A percentile compares a stretch with the other conserved stretches of the same genome.
Evolutionary conservation across 2,113 vertebrate genomes (phyloP).

Genomic region (Tupaia tana): DNA sequence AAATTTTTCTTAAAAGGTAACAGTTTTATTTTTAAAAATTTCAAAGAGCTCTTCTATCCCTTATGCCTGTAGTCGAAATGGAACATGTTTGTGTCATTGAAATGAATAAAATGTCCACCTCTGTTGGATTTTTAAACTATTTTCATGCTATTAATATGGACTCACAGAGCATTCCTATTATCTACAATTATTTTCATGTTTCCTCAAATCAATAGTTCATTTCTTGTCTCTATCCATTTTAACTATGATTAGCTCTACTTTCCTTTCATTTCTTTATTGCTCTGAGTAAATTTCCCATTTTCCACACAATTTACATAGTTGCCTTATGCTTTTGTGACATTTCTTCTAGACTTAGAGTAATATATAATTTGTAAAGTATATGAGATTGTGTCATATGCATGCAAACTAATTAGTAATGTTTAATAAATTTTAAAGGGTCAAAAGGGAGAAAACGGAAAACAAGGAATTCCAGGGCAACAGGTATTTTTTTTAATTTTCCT

Average conservation of each 20-base stretch:
- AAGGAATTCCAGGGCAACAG: slow-evolving; percentile 90
- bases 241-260: background rate
- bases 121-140: background rate
- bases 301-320: background rate
- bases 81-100: background rate
- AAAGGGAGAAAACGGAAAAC: slow-evolving; percentile 91
- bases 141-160: background rate
- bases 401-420: slow-evolving; percentile 12
- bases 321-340: background rate
- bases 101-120: background rate
- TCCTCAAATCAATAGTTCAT: background rate
- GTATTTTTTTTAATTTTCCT: slow-evolving; percentile 82
- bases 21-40: background rate
- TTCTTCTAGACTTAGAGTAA: background rate
- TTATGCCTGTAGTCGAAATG: background rate
- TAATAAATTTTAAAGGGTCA: slow-evolving; percentile 85
- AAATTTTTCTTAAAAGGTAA: background rate
- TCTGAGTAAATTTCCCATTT: background rate
- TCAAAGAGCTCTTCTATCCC: background rate
- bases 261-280: background rate
- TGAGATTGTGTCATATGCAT: background rate
- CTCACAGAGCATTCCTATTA: background rate
- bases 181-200: background rate
- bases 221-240: background rate
- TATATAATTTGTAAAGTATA: background rate